Evolutionary conservation across 2,113 vertebrate species (phyloP), one percentile per base, ranked within the genome.

Genomic region (Phyllopteryx taeniolatus): DNA sequence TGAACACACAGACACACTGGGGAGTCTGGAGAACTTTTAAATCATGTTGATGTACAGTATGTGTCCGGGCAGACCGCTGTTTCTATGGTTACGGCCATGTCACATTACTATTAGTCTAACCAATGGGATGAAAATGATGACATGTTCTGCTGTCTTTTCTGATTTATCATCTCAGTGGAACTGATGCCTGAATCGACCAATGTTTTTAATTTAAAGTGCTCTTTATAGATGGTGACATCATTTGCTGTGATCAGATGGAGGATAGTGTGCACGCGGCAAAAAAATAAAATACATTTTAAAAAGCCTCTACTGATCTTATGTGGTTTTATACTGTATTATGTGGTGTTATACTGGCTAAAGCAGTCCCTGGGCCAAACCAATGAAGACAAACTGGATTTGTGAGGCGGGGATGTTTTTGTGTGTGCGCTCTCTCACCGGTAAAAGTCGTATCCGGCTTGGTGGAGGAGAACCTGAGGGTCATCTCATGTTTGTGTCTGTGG

Each of bases 401-500:
- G 8, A 57, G 54, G n/a, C 51, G 51, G 19, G 8, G 7, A 53
- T 53, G 17, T 53, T 27, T 57, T 51, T 51, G 17, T 19, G 53
- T 56, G 53, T 10, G 20, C 9, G 65, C 39, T 33, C 27, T 1
- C 79, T 86, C 79, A 99, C 97, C 96, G 95, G 95, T 95, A 78
- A 98, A 93, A 84, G 96, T 91, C 78, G 86, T 92, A 86, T 99
- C 97, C 83, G 94, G 92, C 93, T 98, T 99, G 92, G 97, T 94
- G 86, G 95, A 93, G 79, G 95, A 83, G 88, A 99, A 98, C 92
- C 97, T 99, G 91, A 99, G 94, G 89, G 96, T 98, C 97, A 99
- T 99, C 93, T 98, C 96, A 92, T 99, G 97, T 92, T 99, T 99
- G 94, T 96, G 97, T 86, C 96, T 94, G 91, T 99, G 97, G 92